phyloP scores from a whole-genome alignment of 2,797 vertebrate species.

The Pseudopleuronectes americanus region DNA sequence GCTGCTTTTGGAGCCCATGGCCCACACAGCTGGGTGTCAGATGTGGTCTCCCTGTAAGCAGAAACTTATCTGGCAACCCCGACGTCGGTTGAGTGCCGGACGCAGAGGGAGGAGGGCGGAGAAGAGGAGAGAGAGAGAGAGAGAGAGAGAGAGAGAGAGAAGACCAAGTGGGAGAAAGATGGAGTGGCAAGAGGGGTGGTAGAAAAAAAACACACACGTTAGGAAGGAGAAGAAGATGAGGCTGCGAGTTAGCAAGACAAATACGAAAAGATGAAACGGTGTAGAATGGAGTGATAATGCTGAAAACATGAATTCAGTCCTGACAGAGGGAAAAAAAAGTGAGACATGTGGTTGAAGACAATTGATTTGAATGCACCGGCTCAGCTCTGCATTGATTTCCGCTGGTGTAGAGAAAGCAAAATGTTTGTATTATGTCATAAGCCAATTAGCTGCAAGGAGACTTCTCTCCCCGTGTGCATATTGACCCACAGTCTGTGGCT shows the following conservation, averaged over 20 bases:
- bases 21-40: constrained; percentile 89
- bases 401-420: constrained; percentile 90
- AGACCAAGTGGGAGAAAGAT: constrained; percentile 51
- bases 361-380: constrained; percentile 87
- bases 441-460: constrained; percentile 96
- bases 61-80: constrained; percentile 80
- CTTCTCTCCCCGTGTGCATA: constrained; percentile 89
- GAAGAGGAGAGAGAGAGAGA: constrained; percentile 14
- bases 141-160: constrained; percentile 14
- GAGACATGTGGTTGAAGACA: constrained; percentile 46
- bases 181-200: too few relatives aligned
- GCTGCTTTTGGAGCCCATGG: constrained; percentile 88
- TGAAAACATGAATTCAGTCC: constrained; percentile 62
- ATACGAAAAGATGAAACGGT: constrained; percentile 52
- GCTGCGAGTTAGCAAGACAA: constrained; percentile 12
- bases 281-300: constrained; percentile 40
- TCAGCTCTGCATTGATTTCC: constrained; percentile 91
- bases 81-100: constrained; percentile 67
- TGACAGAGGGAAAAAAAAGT: constrained; percentile 22
- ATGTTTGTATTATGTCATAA: constrained; percentile 97
- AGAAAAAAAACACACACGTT: constrained; percentile 19
- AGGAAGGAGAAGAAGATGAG: constrained; percentile 38
- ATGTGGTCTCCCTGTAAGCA: constrained; percentile 87
- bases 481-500: constrained; percentile 82
- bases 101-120: constrained; percentile 32